Evolutionary conservation across 2,888 invertebrate genomes (phyloP), one percentile per base, ranked within the genome.

Genomic region (Stegana nigrithorax): DNA sequence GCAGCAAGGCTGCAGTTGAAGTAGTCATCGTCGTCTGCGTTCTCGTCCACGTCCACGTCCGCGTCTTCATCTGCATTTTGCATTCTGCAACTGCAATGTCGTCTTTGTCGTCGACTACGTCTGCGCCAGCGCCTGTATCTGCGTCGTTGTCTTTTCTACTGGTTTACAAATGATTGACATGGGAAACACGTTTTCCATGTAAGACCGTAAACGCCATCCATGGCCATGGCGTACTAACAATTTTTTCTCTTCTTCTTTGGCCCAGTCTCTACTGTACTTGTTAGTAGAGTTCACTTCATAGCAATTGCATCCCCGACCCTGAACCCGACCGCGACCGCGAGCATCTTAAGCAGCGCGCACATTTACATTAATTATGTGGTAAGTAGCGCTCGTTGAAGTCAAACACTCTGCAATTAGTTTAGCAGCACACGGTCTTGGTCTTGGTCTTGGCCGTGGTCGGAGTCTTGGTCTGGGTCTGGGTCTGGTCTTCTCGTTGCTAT

Each of bases 111-210:
- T 45, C 7, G 10, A 21, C 25, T 21, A 10, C 44, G 32, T 32
- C 8, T 32, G 32, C 10, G 8, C 8, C 10, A 17, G 44, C 21
- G 2, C 25, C 47, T 47, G 8, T n/a, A n/a, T n/a, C n/a, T n/a
- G n/a, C n/a, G n/a, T n/a, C n/a, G n/a, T n/a, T n/a, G n/a, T n/a
- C n/a, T n/a, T n/a, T 32, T 17, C 2, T 10, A 19, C 53, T 55
- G 32, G 32, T 55, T 55, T 36, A 71, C 73, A 76, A 75, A 77
- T 75, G 78, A 76, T 75, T 76, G 75, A 75, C 75, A 76, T 76
- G 75, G 78, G 75, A 76, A 75, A 62, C 70, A 67, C 67, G 53
- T 55, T 55, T 55, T 55, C 36, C 36, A 32, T 32, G 21, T 55
- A 55, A 55, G 36, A 39, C 19, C 32, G 47, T 23, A 36, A 36